These are phyloP conservation scores for Bombus cullumanus DNA, from an alignment of 1,140 invertebrate species.

Conservation along the genomic window DNA sequence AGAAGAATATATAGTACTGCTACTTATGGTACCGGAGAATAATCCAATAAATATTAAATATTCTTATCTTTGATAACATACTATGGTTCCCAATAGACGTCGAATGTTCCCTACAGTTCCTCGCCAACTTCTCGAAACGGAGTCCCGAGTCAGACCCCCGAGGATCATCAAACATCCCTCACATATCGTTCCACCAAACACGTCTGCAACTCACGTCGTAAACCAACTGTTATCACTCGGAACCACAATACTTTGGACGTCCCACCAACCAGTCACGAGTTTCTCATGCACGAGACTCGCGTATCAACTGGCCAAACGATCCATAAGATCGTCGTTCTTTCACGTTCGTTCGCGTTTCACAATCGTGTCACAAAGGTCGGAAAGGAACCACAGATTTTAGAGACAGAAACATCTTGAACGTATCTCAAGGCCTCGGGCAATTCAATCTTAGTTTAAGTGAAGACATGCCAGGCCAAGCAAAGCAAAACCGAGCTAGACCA, in stretches of 20 bases:
- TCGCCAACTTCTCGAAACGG: background rate
- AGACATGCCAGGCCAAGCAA: no score
- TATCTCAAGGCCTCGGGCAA: rapidly evolving
- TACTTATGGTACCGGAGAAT: background rate
- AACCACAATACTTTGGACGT: background rate
- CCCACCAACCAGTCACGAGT: background rate
- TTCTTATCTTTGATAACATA: background rate
- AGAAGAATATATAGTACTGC: background rate
- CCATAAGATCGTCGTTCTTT: background rate
- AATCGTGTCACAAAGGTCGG: background rate
- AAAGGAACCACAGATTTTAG: background rate
- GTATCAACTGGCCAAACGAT: background rate
- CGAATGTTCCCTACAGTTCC: background rate
- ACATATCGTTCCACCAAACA: background rate
- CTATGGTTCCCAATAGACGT: background rate
- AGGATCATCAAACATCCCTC: background rate
- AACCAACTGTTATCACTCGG: background rate
- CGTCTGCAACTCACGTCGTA: background rate
- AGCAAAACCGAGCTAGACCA: background rate
- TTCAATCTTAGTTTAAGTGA: background rate
- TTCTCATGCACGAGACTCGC: background rate
- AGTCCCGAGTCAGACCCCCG: background rate
- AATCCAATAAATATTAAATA: background rate
- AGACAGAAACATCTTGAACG: background rate
- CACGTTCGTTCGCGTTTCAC: background rate